Conservation (phyloP, 2,888 invertebrate species). For the Chrysolina oricalcia region DNA sequence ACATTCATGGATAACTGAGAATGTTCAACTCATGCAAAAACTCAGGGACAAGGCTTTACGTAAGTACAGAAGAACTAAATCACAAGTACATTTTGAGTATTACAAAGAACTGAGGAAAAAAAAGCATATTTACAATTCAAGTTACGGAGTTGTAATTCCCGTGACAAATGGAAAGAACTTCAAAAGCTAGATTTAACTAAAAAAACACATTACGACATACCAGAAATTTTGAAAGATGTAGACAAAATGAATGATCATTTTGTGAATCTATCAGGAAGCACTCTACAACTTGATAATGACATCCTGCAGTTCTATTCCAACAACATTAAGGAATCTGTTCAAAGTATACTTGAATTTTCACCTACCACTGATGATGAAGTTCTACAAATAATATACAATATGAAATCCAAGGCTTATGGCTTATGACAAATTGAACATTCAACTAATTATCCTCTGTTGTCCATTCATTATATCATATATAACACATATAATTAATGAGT, state of each 20-base stretch:
- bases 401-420: slow-evolving; percentile 16
- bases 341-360: no score
- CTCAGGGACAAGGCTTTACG: background rate
- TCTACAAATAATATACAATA: background rate
- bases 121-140: slow-evolving; percentile 13
- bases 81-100: no score
- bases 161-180: slow-evolving; percentile 20
- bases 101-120: no score
- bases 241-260: no score
- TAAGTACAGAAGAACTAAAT: background rate
- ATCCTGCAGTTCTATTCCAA: no score
- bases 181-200: background rate
- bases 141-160: background rate
- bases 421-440: slow-evolving; percentile 25
- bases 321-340: no score
- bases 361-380: no score
- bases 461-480: slow-evolving; percentile 10
- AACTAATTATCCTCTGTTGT: slow-evolving; percentile 20
- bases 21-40: background rate
- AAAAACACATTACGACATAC: background rate
- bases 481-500: slow-evolving; percentile 6
- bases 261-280: no score
- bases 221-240: background rate
- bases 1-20: slow-evolving; percentile 13
- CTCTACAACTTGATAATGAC: no score